Percentiles rank a stretch among this genome's conserved stretches.
Evolutionary conservation across 2,888 invertebrate genomes (phyloP).

Genomic region (Melikaiella ostensackeni): DNA sequence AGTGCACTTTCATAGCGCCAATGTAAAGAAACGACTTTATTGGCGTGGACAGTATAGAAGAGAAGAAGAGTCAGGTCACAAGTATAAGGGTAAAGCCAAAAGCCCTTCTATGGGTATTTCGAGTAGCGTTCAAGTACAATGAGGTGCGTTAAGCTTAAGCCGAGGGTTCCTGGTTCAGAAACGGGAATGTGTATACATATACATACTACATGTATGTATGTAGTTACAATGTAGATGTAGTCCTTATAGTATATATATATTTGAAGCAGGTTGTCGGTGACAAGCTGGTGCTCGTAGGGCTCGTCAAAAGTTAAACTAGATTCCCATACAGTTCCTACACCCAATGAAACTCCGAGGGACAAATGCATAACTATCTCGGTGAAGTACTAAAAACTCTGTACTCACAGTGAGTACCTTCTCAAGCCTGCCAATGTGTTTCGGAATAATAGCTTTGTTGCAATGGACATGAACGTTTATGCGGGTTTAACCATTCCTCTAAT

Average conservation of each 20-base stretch:
- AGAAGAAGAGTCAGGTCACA: constrained; percentile 31
- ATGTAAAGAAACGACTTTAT: constrained; percentile 40
- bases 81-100: constrained; percentile 8
- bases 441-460: background rate
- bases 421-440: background rate
- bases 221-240: background rate
- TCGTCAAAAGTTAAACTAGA: constrained; percentile 53
- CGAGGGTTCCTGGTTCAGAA: constrained; percentile 43
- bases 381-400: constrained; percentile 13
- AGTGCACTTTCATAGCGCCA: constrained; percentile 32
- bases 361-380: constrained; percentile 24
- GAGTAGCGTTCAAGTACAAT: constrained; percentile 55
- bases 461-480: background rate
- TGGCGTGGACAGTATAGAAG: constrained; percentile 32
- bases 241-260: constrained; percentile 1
- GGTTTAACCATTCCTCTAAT: background rate
- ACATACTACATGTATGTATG: constrained; percentile 7
- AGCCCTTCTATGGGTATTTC: constrained; percentile 46
- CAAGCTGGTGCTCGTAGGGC: constrained; percentile 53
- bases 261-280: constrained; percentile 47
- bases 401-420: background rate
- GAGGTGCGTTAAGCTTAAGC: constrained; percentile 48
- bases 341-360: constrained; percentile 49
- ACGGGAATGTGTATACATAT: constrained; percentile 48
- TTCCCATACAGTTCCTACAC: constrained; percentile 50